phyloP scores from a whole-genome alignment of 2,797 vertebrate species.

The Miichthys miiuy region DNA sequence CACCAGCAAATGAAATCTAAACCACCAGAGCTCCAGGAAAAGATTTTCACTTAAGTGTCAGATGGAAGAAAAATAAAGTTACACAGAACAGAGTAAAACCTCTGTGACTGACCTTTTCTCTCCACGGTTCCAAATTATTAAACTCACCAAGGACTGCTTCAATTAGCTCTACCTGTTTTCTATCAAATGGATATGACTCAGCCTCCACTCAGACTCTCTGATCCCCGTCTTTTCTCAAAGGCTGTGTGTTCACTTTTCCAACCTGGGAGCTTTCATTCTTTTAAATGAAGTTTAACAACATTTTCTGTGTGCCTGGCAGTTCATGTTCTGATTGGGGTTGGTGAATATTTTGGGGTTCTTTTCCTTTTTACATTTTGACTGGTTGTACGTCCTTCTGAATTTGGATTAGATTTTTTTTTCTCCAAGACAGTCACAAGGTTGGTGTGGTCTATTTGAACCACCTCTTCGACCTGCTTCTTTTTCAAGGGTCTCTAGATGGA shows the following conservation, averaged over 20 bases:
- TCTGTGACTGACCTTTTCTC: slow-evolving; percentile 27
- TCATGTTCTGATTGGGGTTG: slow-evolving; percentile 11
- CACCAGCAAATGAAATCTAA: not conserved
- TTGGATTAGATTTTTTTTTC: not conserved
- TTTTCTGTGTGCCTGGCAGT: slow-evolving; percentile 42
- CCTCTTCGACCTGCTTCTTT: slow-evolving; percentile 46
- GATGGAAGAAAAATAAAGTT: not conserved
- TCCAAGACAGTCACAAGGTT: slow-evolving; percentile 17
- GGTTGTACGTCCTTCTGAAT: slow-evolving; percentile 1
- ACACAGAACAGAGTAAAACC: slow-evolving; percentile 12
- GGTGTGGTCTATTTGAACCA: slow-evolving; percentile 15
- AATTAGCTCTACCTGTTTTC: slow-evolving; percentile 47
- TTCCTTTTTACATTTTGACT: slow-evolving; percentile 14
- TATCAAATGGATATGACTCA: slow-evolving; percentile 30
- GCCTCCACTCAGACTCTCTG: slow-evolving; percentile 30
- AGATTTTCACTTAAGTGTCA: not conserved
- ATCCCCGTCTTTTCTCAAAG: slow-evolving; percentile 41
- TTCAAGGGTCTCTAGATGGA: slow-evolving; percentile 52
- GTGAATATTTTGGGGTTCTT: slow-evolving; percentile 5
- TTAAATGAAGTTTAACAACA: slow-evolving; percentile 65
- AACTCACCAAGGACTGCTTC: slow-evolving; percentile 23
- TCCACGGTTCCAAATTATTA: slow-evolving; percentile 28
- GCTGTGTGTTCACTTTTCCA: slow-evolving; percentile 39
- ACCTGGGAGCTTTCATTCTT: slow-evolving; percentile 51
- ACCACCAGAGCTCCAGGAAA: not conserved